A percentile compares a stretch with the other conserved stretches of the same genome.
Evolutionary conservation across 2,888 invertebrate species (phyloP).

Genomic region (Cheilosia pagana): DNA sequence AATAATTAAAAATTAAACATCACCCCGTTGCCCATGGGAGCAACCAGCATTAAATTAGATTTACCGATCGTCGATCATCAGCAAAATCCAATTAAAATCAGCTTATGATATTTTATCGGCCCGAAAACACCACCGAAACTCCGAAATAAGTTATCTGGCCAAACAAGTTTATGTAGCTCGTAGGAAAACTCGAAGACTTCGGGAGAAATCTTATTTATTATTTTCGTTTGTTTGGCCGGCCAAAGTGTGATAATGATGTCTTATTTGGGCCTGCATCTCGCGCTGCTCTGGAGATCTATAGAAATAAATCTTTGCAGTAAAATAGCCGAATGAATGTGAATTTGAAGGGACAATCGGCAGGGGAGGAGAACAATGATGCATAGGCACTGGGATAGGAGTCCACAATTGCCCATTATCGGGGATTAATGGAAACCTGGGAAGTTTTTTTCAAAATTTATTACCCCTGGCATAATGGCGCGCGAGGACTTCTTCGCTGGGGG

Average conservation of each 20-base stretch:
- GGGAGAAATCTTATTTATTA: slow-evolving; percentile 68
- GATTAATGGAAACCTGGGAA: slow-evolving; percentile 65
- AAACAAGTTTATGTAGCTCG: slow-evolving; percentile 25
- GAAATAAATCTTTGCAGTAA: slow-evolving; percentile 70
- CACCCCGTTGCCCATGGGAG: slow-evolving; percentile 40
- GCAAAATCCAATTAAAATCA: slow-evolving; percentile 68
- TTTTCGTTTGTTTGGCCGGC: slow-evolving; percentile 64
- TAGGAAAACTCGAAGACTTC: slow-evolving; percentile 14
- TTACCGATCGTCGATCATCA: slow-evolving; percentile 79
- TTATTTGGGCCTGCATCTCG: background rate
- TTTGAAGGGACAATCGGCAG: slow-evolving; percentile 35
- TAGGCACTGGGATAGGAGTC: slow-evolving; percentile 52
- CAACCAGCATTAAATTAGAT: slow-evolving; percentile 80
- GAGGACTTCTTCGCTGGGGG: background rate
- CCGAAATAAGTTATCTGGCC: slow-evolving; percentile 58
- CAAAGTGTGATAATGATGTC: slow-evolving; percentile 63
- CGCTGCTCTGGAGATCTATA: slow-evolving; percentile 10
- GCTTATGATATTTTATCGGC: slow-evolving; percentile 70
- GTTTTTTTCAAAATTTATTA: slow-evolving; percentile 65
- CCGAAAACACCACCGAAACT: slow-evolving; percentile 22
- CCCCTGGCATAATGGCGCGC: slow-evolving; percentile 55
- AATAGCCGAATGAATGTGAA: slow-evolving; percentile 68
- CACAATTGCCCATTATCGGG: slow-evolving; percentile 74
- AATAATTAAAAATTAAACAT: slow-evolving; percentile 74
- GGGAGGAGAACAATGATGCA: slow-evolving; percentile 4